Percentiles rank a stretch among this genome's conserved stretches.
Conservation (phyloP, 2,113 vertebrate species). For the Onychorhynchus coronatus region DNA sequence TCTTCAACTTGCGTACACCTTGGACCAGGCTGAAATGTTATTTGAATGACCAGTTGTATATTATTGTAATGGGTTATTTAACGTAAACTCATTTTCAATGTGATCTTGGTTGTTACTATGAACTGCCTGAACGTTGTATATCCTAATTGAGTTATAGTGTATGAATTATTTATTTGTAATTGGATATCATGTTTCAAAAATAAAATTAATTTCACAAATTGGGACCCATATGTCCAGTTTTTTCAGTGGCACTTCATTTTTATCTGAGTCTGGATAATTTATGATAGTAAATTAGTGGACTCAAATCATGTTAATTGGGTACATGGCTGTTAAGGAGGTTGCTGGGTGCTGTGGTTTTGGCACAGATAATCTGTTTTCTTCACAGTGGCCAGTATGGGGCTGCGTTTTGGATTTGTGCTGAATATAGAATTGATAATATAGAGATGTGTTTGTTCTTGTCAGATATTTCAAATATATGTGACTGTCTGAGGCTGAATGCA, state of each 20-base stretch:
- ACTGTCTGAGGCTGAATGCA: not conserved
- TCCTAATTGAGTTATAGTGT: constrained; percentile 72
- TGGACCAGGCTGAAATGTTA: constrained; percentile 47
- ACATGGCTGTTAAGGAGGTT: not conserved
- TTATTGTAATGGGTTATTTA: constrained; percentile 66
- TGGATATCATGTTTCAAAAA: constrained; percentile 73
- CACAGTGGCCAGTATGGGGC: not conserved
- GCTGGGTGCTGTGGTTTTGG: not conserved
- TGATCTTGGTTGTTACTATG: constrained; percentile 57
- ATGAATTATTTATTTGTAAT: constrained; percentile 83
- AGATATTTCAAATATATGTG: not conserved
- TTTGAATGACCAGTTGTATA: constrained; percentile 58
- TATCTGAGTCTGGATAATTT: not conserved
- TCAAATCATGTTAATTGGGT: rapidly evolving
- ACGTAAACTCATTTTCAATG: constrained; percentile 45
- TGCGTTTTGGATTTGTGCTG: not conserved
- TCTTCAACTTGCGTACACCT: constrained; percentile 42
- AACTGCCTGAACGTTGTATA: constrained; percentile 60
- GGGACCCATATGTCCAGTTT: not conserved
- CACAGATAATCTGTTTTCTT: not conserved
- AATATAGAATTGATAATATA: not conserved
- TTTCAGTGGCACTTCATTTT: not conserved
- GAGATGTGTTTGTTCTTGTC: not conserved
- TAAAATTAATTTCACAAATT: constrained; percentile 67
- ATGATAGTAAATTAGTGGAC: not conserved